A percentile compares a stretch with the other conserved stretches of the same genome.
Conservation (phyloP, 2,797 vertebrate species). For the Bradypodion pumilum region DNA sequence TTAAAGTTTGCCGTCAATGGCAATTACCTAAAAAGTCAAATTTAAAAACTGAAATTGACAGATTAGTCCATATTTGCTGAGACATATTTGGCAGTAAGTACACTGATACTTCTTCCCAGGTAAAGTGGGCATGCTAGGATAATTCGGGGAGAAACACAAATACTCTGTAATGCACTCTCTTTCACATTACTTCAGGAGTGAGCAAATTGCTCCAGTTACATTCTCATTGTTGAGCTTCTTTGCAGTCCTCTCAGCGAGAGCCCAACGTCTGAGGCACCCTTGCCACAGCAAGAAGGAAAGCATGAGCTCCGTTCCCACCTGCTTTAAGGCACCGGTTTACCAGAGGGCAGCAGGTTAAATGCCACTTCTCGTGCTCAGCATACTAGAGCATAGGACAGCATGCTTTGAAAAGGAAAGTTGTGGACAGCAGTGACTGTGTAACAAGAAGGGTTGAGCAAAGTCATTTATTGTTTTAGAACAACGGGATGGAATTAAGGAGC, state of each 20-base stretch:
- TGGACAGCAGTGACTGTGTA: background rate
- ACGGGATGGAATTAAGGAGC: background rate
- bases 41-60: too few species aligned
- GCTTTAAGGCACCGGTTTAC: background rate
- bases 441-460: rapidly evolving
- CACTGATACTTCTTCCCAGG: too few species aligned
- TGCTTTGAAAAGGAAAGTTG: background rate
- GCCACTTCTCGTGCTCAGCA: background rate
- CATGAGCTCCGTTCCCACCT: background rate
- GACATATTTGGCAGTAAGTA: too few species aligned
- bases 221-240: too few species aligned
- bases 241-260: background rate
- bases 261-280: background rate
- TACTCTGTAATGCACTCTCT: background rate
- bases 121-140: too few species aligned
- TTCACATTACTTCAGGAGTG: background rate
- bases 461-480: background rate
- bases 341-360: background rate
- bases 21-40: too few species aligned
- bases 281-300: background rate
- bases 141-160: too few species aligned
- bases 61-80: too few species aligned
- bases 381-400: background rate
- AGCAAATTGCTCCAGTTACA: background rate
- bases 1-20: too few species aligned